Base-by-base conservation (phyloP, 2,888 invertebrate species). In the Dynastes maya region DNA sequence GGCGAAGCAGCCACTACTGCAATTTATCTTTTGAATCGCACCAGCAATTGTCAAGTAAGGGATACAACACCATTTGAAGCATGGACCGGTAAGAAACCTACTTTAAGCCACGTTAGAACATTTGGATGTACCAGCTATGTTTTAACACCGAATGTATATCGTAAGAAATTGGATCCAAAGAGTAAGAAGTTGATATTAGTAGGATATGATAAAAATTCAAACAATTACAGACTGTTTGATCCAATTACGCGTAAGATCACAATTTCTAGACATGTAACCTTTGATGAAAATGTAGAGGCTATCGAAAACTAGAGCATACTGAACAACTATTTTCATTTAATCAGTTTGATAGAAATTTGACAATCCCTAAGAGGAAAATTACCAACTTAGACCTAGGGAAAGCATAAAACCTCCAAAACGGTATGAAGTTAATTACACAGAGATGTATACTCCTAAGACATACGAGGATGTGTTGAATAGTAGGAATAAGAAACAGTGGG, bases 1-100 rank as follows among this genome's bases (percentile, higher is more conserved):
- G 32, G 8, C 8, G 40, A 89, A 80, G 88, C 86, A n/a, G 84
- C 85, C 1, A 83, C 82, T 37, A 85, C 85, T 16, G 85, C 86
- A 9, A 84, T 83, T 2, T 87, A 86, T 78, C 58, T 85, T 8
- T 75, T 85, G 2, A 88, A 88, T 77, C 77, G 86, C 70, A 83
- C 82, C 6, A 5, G 37, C 37, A 37, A 37, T 6, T 37, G 29
- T 0, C 55, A 77, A 8, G 27, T 8, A 22, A 22, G 22, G 8
- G 22, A 16, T 6, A 77, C 67, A 22, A 84, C 83, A 0, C 81
- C 83, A 3, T 84, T 78, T 77, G 84, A 85, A 78, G 8, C 81
- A 32, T 81, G 84, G 80, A 40, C 16, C 22, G 64, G 29, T 9
- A 76, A 76, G 49, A 22, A 22, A 22, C 22, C 22, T 22, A 22